Conservation (phyloP, 1,140 invertebrate genomes). For the honey bee (Apis mellifera) region DNA sequence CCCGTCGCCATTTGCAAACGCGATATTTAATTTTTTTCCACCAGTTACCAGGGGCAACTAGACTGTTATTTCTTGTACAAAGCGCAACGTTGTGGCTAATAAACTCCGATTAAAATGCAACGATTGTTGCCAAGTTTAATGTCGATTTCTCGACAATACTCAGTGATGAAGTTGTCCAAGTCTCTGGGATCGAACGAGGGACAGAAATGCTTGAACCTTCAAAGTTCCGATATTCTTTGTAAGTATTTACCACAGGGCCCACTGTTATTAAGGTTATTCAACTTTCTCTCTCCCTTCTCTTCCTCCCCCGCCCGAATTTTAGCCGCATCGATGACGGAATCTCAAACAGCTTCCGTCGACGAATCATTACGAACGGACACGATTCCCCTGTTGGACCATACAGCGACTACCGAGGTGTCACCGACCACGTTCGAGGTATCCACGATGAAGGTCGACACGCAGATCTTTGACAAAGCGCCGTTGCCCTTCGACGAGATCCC, state of each 20-base stretch:
- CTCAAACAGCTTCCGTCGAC: slow-evolving; percentile 11
- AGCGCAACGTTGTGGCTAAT: not conserved
- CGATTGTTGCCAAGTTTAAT: slow-evolving; percentile 19
- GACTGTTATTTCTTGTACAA: slow-evolving; percentile 25
- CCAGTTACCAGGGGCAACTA: slow-evolving; percentile 20
- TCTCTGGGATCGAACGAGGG: slow-evolving; percentile 11
- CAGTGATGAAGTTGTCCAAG: slow-evolving; percentile 37
- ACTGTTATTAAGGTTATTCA: not conserved
- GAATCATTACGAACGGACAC: slow-evolving; percentile 29
- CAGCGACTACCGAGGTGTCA: not conserved
- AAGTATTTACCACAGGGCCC: not conserved
- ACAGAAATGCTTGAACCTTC: slow-evolving; percentile 36
- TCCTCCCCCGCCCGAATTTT: not conserved
- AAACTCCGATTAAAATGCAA: slow-evolving; percentile 21
- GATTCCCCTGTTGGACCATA: slow-evolving; percentile 40
- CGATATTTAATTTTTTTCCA: slow-evolving; percentile 17
- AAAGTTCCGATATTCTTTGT: slow-evolving; percentile 37
- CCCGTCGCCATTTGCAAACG: not conserved
- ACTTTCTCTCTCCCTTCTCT: not conserved
- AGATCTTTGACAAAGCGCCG: slow-evolving; percentile 47
- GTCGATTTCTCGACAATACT: slow-evolving; percentile 30
- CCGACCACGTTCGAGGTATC: slow-evolving; percentile 40
- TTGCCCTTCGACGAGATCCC: slow-evolving; percentile 84
- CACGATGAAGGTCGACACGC: slow-evolving; percentile 2
- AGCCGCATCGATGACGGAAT: slow-evolving; percentile 38